Conservation (phyloP, 1,140 invertebrate genomes). For the Dreissena rostriformis region DNA sequence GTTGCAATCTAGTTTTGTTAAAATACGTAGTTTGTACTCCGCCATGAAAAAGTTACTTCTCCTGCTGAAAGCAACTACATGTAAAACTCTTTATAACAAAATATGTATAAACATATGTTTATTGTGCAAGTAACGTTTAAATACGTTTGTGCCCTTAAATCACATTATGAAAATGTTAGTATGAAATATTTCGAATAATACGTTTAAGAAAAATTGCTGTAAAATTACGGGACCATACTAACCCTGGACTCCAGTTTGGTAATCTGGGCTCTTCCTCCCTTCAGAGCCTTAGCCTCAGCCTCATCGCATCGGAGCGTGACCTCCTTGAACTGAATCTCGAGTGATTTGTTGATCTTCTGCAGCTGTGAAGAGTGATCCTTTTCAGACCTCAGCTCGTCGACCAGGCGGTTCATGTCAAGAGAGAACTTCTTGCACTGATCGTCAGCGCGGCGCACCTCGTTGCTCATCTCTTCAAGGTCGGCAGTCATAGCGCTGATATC, state of each 20-base stretch:
- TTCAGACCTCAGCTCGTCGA: slow-evolving; percentile 98
- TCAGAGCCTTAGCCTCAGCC: slow-evolving; percentile 97
- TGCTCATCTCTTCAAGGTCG: slow-evolving; percentile 81
- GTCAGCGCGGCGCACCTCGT: slow-evolving; percentile 78
- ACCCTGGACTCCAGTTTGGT: slow-evolving; percentile 84
- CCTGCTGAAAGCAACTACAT: too few species aligned
- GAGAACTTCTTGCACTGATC: slow-evolving; percentile 89
- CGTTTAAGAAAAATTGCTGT: not conserved
- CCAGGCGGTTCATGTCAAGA: slow-evolving; percentile 97
- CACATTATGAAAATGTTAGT: too few species aligned
- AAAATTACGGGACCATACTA: slow-evolving; percentile 51
- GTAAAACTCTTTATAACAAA: too few species aligned
- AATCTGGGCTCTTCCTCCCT: slow-evolving; percentile 95
- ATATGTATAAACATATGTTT: too few species aligned
- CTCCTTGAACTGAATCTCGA: slow-evolving; percentile 99
- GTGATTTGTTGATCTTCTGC: slow-evolving; percentile 98
- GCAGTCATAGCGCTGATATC: slow-evolving; percentile 97
- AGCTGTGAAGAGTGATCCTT: slow-evolving; percentile 99
- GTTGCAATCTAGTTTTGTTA: not conserved
- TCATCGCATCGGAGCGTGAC: slow-evolving; percentile 96
- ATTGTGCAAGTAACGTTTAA: too few species aligned
- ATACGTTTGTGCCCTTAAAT: too few species aligned
- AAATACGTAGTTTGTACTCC: not conserved
- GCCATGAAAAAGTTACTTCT: too few species aligned
- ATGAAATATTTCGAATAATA: too few species aligned